Conservation (phyloP, 2,888 invertebrate species). For the Unio pictorum region DNA sequence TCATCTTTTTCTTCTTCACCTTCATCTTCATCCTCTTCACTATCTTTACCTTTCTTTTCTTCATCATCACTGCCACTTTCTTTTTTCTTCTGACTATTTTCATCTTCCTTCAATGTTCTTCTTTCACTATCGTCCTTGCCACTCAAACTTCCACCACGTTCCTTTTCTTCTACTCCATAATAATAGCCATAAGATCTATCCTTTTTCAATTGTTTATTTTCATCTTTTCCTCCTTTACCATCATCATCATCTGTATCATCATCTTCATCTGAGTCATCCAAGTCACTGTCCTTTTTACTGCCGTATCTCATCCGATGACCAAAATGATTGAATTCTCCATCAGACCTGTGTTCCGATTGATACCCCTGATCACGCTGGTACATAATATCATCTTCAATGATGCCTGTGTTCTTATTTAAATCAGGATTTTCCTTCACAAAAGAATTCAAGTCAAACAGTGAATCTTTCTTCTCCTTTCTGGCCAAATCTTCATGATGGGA, state of each 20-base stretch:
- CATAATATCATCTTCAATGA: slow-evolving; percentile 10
- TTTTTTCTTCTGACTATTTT: slow-evolving; percentile 9
- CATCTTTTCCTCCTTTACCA: slow-evolving; percentile 9
- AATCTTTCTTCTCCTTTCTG: no score
- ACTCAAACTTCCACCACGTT: slow-evolving; percentile 1
- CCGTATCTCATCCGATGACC: no score
- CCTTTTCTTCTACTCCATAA: slow-evolving; percentile 7
- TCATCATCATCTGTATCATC: slow-evolving; percentile 4
- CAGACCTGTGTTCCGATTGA: no score
- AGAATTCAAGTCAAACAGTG: slow-evolving; percentile 15
- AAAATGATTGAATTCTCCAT: no score
- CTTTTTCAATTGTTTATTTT: background rate
- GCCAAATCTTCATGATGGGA: no score
- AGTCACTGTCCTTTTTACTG: background rate
- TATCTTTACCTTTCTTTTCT: slow-evolving; percentile 7
- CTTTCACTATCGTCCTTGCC: slow-evolving; percentile 11
- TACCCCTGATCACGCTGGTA: no score
- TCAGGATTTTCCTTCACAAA: slow-evolving; percentile 29
- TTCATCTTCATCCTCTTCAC: slow-evolving; percentile 3
- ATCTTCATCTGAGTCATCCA: slow-evolving; percentile 3
- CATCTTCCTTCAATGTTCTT: slow-evolving; percentile 7
- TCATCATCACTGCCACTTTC: slow-evolving; percentile 11
- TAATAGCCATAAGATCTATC: slow-evolving; percentile 9
- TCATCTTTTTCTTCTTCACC: slow-evolving; percentile 8
- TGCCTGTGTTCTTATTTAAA: slow-evolving; percentile 30